Conservation (phyloP, 2,888 invertebrate species). For the Schizaphis graminum region DNA sequence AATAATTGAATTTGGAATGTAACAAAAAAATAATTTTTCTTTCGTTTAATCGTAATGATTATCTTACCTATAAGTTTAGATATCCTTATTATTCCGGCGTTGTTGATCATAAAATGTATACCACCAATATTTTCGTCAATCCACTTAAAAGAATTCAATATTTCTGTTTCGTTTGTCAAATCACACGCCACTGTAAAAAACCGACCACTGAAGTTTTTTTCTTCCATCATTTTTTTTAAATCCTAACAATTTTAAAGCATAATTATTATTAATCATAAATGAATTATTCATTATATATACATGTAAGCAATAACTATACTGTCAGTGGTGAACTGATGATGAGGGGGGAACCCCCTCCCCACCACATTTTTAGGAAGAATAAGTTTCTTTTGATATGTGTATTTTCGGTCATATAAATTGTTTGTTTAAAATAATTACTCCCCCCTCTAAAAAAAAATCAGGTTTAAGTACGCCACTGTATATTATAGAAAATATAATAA, state of each 20-base stretch:
- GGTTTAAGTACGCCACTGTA: no score
- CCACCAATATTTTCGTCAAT: constrained; percentile 51
- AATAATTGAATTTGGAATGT: neutral
- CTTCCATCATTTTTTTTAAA: constrained; percentile 25
- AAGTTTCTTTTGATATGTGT: no score
- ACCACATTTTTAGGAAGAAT: no score
- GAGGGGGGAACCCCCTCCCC: no score
- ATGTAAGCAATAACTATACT: neutral
- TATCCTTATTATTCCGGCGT: constrained; percentile 48
- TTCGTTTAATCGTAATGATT: neutral
- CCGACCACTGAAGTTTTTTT: constrained; percentile 21
- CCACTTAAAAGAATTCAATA: constrained; percentile 52
- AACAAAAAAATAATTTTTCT: neutral
- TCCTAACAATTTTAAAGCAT: neutral
- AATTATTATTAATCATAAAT: neutral
- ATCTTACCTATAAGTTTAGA: constrained; percentile 7
- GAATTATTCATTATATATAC: neutral
- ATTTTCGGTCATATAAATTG: no score
- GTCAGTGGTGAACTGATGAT: no score
- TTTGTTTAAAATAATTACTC: no score
- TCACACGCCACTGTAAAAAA: constrained; percentile 39
- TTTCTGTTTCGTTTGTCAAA: constrained; percentile 24
- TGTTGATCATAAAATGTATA: constrained; percentile 56
- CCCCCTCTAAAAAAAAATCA: no score
- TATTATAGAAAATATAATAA: no score